A percentile compares a stretch with the other conserved stretches of the same genome.
These are phyloP conservation scores for Psylliodes chrysocephalus DNA, from an alignment of 2,888 invertebrate species.

Conservation along the genomic window DNA sequence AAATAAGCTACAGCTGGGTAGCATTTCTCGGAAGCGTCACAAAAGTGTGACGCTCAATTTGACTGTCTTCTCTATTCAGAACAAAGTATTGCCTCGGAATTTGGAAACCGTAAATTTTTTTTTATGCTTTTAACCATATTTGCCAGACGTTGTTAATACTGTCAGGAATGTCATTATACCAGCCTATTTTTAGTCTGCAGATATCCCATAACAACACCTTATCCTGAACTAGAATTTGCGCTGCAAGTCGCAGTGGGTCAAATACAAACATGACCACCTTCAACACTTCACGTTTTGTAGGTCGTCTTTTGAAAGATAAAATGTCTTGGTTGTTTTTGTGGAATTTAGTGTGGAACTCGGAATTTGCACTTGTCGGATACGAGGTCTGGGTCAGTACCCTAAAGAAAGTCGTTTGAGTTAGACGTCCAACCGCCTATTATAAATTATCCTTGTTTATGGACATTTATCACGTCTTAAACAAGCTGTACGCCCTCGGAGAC, in stretches of 20 bases:
- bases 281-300: too few relatives aligned
- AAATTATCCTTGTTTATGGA: constrained; percentile 4
- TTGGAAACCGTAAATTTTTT: background rate
- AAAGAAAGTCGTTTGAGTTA: constrained; percentile 7
- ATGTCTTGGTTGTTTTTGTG: constrained; percentile 1
- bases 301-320: background rate
- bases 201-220: too few relatives aligned
- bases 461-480: constrained; percentile 12
- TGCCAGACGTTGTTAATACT: background rate
- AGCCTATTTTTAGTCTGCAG: background rate
- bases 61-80: too few relatives aligned
- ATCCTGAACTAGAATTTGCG: background rate
- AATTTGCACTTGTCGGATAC: constrained; percentile 33
- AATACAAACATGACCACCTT: too few relatives aligned
- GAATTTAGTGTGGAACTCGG: background rate
- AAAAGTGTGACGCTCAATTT: too few relatives aligned
- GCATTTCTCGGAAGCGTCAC: too few relatives aligned
- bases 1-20: too few relatives aligned
- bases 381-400: background rate
- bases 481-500: constrained; percentile 1
- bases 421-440: constrained; percentile 14
- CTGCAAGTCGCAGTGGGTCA: background rate
- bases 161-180: background rate
- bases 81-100: too few relatives aligned
- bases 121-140: background rate